These are phyloP conservation scores for Oscheius sp. DNA, from an alignment of 2,888 invertebrate genomes.

Conservation along the genomic window DNA sequence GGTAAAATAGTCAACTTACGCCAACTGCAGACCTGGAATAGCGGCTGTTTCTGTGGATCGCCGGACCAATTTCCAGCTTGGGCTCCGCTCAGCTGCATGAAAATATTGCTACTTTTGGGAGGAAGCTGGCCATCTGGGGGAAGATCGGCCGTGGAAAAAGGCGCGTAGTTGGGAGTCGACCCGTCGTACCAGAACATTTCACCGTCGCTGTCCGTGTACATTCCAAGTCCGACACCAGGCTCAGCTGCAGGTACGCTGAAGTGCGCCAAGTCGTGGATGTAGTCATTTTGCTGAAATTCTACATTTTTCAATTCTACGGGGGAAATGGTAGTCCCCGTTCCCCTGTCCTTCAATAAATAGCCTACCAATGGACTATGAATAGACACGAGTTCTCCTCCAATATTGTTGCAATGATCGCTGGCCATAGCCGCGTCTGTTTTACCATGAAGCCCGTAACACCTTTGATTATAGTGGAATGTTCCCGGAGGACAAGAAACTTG, in stretches of 20 bases:
- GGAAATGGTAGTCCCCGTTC: not conserved
- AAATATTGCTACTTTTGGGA: not conserved
- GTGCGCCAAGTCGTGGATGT: not conserved
- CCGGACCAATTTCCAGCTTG: not conserved
- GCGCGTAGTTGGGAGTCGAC: not conserved
- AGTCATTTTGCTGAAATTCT: constrained; percentile 7
- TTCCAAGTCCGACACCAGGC: not conserved
- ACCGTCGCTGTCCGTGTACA: constrained; percentile 1
- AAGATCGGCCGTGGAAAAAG: not conserved
- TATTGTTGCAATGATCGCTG: constrained; percentile 13
- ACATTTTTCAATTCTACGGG: no score
- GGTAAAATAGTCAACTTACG: not conserved
- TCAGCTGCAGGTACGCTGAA: not conserved
- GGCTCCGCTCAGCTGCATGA: not conserved
- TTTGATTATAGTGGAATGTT: constrained; percentile 5
- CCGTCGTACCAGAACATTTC: constrained; percentile 11
- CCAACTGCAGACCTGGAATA: constrained; percentile 11
- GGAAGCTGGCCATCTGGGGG: not conserved
- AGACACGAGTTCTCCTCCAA: constrained; percentile 16
- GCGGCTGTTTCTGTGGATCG: not conserved
- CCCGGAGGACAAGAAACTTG: not conserved
- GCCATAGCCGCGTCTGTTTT: not conserved
- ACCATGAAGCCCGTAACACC: constrained; percentile 12
- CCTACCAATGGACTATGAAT: constrained; percentile 7
- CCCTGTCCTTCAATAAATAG: not conserved